Evolutionary conservation across 2,113 vertebrate genomes (phyloP).

Genomic region (Asarcornis scutulata): DNA sequence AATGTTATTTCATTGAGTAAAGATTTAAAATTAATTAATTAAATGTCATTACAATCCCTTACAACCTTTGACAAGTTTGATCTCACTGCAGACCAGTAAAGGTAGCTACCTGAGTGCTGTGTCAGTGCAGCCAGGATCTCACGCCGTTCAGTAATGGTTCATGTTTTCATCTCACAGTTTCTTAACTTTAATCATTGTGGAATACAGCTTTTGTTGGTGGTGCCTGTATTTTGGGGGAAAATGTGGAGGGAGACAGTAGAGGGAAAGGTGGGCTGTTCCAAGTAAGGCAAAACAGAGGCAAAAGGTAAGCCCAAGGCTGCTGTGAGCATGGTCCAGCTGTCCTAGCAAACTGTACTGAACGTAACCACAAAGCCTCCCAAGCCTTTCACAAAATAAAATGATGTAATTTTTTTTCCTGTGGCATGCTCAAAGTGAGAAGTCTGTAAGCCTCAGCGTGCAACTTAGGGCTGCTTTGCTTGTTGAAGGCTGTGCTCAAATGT

Average conservation of each 20-base stretch:
- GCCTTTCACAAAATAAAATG: neutral
- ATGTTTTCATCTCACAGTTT: neutral
- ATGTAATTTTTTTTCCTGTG: neutral
- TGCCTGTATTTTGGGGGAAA: neutral
- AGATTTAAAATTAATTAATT: constrained; percentile 67
- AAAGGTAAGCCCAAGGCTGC: neutral
- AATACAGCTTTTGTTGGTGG: neutral
- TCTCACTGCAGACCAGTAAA: neutral
- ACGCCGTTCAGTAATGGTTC: neutral
- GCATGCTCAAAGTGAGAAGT: neutral
- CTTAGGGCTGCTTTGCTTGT: neutral
- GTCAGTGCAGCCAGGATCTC: neutral
- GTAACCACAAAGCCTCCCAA: neutral
- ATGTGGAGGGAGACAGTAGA: neutral
- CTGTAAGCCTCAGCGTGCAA: neutral
- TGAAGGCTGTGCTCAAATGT: neutral
- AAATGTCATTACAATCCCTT: constrained; percentile 62
- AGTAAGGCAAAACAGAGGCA: neutral
- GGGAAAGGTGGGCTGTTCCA: neutral
- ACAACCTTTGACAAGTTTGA: constrained; percentile 56
- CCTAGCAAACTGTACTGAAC: neutral
- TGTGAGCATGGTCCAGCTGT: neutral
- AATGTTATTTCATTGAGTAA: constrained; percentile 66
- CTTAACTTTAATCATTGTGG: neutral
- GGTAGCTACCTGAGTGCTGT: neutral